A percentile compares a stretch with the other conserved stretches of the same genome.
Conservation (phyloP, 1,140 invertebrate genomes). For the Neotoxoptera formosana region DNA sequence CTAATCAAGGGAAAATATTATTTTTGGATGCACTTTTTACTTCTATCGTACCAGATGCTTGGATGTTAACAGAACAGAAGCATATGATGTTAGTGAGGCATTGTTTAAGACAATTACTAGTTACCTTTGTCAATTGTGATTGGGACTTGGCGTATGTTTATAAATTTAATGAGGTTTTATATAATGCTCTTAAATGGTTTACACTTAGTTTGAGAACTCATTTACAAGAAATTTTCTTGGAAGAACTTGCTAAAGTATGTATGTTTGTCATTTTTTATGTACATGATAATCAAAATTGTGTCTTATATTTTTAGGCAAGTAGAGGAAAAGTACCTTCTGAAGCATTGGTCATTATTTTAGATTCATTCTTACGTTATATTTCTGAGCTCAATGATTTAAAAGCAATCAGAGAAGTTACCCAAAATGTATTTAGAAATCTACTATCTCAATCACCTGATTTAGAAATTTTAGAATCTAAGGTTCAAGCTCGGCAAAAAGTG, state of each 20-base stretch:
- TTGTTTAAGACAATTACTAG: no score
- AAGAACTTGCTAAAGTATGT: constrained; percentile 85
- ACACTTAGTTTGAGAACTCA: constrained; percentile 80
- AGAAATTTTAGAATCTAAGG: constrained; percentile 22
- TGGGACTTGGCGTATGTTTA: no score
- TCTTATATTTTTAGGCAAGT: constrained; percentile 66
- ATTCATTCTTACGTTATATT: constrained; percentile 30
- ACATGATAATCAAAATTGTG: constrained; percentile 37
- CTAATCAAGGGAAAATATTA: constrained; percentile 69
- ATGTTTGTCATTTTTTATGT: background rate
- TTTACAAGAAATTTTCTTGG: constrained; percentile 82
- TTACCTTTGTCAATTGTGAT: no score
- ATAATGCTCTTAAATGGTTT: background rate
- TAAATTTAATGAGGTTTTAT: no score
- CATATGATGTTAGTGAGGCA: no score
- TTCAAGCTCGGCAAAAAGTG: constrained; percentile 18
- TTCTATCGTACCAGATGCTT: no score
- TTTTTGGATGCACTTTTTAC: constrained; percentile 68
- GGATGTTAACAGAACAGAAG: no score
- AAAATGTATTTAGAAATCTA: constrained; percentile 51
- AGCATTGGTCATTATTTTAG: constrained; percentile 63
- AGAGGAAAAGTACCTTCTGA: constrained; percentile 69
- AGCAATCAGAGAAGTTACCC: constrained; percentile 1
- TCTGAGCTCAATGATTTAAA: constrained; percentile 11
- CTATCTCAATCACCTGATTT: constrained; percentile 25